Base-by-base conservation (phyloP, 2,797 vertebrate genomes). In the Poecilia gillii region DNA sequence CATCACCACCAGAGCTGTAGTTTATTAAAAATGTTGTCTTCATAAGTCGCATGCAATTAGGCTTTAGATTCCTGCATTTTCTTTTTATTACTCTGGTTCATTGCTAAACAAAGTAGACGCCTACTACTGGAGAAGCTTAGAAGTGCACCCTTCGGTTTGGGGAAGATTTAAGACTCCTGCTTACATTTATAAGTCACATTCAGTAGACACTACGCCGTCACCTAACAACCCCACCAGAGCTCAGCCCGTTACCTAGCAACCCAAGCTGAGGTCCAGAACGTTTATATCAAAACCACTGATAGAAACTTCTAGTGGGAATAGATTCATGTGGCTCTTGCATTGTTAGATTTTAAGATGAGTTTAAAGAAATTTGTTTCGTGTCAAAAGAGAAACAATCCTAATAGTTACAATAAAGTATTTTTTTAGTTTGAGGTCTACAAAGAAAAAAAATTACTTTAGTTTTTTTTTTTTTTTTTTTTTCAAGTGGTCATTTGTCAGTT, bases 101-200 rank as follows among this genome's bases (percentile, higher is more conserved):
- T 66, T 66, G 8, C 47, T 76, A 12, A 51, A 78, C 31, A 77
- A 57, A 76, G 73, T 80, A 59, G 31, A 75, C 86, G 86, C 84
- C 86, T 88, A 76, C 86, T 90, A 51, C 28, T 88, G 86, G 81
- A 78, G 23, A 45, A 66, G 20, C 23, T 68, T 59, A 76, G 83
- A 84, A 83, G 39, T 2, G 74, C 85, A 79, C 5, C 39, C 12
- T 59, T 33, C 2, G 0, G 59, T 36, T n/a, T 64, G 31, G 59
- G 6, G 23, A 23, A 66, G 28, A 33, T 33, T 18, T 7, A 18
- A 64, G 59, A 64, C 6, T 36, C 33, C 20, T 3, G 23, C 49
- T 49, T 49, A 36, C 13, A 18, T 18, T 8, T 20, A 41, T 39
- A 39, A 66, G 36, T 11, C 20, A 4, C 62, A 47, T 47, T 28